Percentiles rank a stretch among this genome's conserved stretches.
Evolutionary conservation across 2,113 vertebrate genomes (phyloP).

Genomic region (Suricata suricatta): DNA sequence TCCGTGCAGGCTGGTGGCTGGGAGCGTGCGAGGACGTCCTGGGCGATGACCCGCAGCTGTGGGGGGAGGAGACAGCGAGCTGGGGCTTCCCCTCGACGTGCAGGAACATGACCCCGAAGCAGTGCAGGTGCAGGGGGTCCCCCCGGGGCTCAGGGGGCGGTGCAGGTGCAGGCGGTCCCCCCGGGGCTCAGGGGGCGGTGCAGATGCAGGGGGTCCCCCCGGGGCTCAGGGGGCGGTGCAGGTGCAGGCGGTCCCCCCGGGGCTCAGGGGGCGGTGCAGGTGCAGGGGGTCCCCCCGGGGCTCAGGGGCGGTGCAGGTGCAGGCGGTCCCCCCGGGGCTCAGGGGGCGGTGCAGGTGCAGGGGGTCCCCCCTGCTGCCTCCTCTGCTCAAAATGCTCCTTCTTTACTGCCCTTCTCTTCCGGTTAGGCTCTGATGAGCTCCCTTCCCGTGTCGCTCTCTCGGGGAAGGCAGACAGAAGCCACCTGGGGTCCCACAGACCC

Average conservation of each 20-base stretch:
- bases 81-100: accelerated
- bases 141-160: not conserved
- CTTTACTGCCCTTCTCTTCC: accelerated
- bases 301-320: too few species aligned
- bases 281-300: too few species aligned
- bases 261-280: too few species aligned
- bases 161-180: too few species aligned
- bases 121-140: accelerated
- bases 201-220: too few species aligned
- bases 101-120: not conserved
- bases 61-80: too few species aligned
- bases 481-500: not conserved
- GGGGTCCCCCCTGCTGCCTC: not conserved
- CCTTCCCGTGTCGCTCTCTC: not conserved
- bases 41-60: accelerated
- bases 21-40: not conserved
- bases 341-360: too few species aligned
- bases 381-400: accelerated
- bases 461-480: not conserved
- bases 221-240: too few species aligned
- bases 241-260: too few species aligned
- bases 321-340: too few species aligned
- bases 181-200: too few species aligned
- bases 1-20: accelerated
- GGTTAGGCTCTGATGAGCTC: not conserved